A percentile compares a stretch with the other conserved stretches of the same genome.
These are phyloP conservation scores for Allygus modestus DNA, from an alignment of 2,888 invertebrate species.

Conservation along the genomic window DNA sequence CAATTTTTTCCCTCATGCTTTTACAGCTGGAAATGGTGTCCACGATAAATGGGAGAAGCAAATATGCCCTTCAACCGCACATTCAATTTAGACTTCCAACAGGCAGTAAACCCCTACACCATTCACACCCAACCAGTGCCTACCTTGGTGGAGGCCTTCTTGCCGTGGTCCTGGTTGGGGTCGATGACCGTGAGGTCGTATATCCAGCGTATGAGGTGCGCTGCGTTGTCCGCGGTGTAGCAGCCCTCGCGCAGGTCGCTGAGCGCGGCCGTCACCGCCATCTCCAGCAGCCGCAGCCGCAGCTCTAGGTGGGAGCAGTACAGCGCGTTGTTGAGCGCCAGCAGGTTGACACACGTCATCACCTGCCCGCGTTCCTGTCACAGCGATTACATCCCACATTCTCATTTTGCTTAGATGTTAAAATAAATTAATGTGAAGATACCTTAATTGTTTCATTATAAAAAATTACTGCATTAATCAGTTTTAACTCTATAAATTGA, in stretches of 20 bases:
- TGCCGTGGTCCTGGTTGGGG: conserved; percentile 76
- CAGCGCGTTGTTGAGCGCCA: conserved; percentile 78
- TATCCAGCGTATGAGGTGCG: conserved; percentile 78
- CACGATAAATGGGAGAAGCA: too few relatives aligned
- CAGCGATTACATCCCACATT: not conserved
- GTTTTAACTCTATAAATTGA: too few relatives aligned
- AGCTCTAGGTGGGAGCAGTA: conserved; percentile 78
- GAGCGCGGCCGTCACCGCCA: conserved; percentile 79
- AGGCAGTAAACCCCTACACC: too few relatives aligned
- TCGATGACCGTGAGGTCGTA: conserved; percentile 79
- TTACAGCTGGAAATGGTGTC: too few relatives aligned
- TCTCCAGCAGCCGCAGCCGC: conserved; percentile 78
- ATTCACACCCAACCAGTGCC: too few relatives aligned
- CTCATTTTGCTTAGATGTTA: too few relatives aligned
- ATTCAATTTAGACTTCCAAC: too few relatives aligned
- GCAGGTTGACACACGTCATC: conserved; percentile 78
- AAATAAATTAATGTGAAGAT: conserved; percentile 38
- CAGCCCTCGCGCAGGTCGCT: conserved; percentile 78
- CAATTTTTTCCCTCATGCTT: too few relatives aligned
- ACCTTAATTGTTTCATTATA: not conserved
- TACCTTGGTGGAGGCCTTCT: conserved; percentile 76
- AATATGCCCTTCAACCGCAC: too few relatives aligned
- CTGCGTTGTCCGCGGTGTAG: conserved; percentile 75
- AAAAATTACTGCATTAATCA: not conserved
- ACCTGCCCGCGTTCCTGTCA: conserved; percentile 78